Evolutionary conservation across 2,888 invertebrate genomes (phyloP).

Genomic region (Caenorhabditis sp.): DNA sequence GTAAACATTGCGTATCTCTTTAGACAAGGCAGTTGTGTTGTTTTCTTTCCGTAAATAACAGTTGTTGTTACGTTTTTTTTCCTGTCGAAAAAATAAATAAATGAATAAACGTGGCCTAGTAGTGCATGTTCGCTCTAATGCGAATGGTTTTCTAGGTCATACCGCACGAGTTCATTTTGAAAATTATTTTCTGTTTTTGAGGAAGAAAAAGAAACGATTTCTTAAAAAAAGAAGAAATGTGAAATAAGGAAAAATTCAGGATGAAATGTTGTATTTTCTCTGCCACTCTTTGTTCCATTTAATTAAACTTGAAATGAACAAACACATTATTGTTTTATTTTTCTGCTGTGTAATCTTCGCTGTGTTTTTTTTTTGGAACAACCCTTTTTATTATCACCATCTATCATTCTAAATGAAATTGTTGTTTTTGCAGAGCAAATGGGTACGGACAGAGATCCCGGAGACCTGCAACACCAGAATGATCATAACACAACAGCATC

Average conservation of each 20-base stretch:
- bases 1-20: background rate
- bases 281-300: background rate
- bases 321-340: background rate
- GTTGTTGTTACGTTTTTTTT: background rate
- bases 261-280: background rate
- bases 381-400: background rate
- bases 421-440: conserved; percentile 34
- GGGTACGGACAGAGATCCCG: conserved; percentile 48
- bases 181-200: background rate
- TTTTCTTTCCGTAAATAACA: background rate
- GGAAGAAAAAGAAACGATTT: no score
- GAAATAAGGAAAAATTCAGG: background rate
- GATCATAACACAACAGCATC: background rate
- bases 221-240: no score
- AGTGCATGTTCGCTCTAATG: background rate
- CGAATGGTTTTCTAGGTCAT: background rate
- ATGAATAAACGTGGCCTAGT: no score
- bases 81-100: no score
- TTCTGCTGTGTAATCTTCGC: background rate
- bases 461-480: conserved; percentile 23
- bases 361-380: background rate
- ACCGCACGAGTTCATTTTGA: background rate
- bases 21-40: background rate
- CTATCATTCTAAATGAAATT: background rate
- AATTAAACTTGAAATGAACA: conserved; percentile 1